Evolutionary conservation across 2,888 invertebrate genomes (phyloP).

Genomic region (Xylota sylvarum): DNA sequence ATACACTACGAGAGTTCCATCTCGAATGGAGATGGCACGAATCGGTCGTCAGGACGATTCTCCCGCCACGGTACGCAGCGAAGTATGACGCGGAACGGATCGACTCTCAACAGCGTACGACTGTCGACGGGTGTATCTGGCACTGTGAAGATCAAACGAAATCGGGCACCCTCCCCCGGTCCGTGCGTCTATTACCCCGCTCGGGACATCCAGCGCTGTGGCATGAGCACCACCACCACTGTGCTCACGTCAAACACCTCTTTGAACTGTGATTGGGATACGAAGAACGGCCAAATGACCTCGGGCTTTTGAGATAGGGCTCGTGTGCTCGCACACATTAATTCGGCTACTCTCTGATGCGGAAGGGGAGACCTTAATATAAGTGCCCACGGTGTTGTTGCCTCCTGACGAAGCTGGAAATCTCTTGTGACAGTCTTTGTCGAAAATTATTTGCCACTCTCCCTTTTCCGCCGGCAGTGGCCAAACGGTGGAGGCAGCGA

Average conservation of each 20-base stretch:
- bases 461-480: background rate
- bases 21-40: constrained; percentile 90
- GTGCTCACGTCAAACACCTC: constrained; percentile 81
- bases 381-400: constrained; percentile 29
- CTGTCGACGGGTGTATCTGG: constrained; percentile 81
- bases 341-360: constrained; percentile 66
- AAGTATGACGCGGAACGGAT: constrained; percentile 82
- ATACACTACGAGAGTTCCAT: constrained; percentile 94
- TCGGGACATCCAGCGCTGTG: constrained; percentile 82
- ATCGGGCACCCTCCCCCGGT: constrained; percentile 85
- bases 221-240: constrained; percentile 79
- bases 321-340: constrained; percentile 65
- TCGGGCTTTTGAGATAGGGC: constrained; percentile 82
- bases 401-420: constrained; percentile 10
- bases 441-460: background rate
- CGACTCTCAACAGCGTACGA: constrained; percentile 82
- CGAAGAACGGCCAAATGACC: constrained; percentile 83
- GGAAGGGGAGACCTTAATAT: constrained; percentile 51
- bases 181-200: constrained; percentile 85
- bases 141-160: constrained; percentile 83
- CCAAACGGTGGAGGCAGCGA: background rate
- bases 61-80: constrained; percentile 86
- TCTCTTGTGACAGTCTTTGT: constrained; percentile 11
- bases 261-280: constrained; percentile 83
- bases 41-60: constrained; percentile 87